Percentiles rank a stretch among this genome's conserved stretches.
These are phyloP conservation scores for Carabus problematicus DNA, from an alignment of 2,888 invertebrate species.

Conservation along the genomic window DNA sequence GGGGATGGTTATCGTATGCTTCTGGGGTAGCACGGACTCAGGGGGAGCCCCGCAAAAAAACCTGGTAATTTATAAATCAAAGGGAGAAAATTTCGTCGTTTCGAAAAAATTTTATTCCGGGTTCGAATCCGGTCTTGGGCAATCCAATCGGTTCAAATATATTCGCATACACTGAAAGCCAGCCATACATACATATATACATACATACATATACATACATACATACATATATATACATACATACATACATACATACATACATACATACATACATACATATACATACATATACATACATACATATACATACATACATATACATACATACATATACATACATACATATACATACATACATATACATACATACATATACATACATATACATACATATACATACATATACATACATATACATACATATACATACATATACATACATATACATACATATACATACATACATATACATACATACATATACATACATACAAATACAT, in stretches of 20 bases:
- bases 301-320: neutral
- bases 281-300: neutral
- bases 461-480: conserved; percentile 4
- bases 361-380: neutral
- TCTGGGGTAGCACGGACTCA: no score
- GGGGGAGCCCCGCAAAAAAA: no score
- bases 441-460: neutral
- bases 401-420: neutral
- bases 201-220: no score
- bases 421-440: neutral
- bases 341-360: neutral
- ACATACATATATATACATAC: neutral
- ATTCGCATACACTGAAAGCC: no score
- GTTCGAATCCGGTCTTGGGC: no score
- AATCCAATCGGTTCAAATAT: no score
- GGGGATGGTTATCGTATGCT: no score
- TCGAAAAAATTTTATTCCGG: no score
- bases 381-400: neutral
- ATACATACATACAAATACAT: neutral
- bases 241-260: neutral
- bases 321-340: neutral
- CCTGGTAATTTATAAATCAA: no score
- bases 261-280: neutral
- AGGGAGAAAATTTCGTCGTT: no score
- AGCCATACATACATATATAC: no score